phyloP scores from a whole-genome alignment of 2,797 vertebrate genomes.

The Pteronotus mesoamericanus region DNA sequence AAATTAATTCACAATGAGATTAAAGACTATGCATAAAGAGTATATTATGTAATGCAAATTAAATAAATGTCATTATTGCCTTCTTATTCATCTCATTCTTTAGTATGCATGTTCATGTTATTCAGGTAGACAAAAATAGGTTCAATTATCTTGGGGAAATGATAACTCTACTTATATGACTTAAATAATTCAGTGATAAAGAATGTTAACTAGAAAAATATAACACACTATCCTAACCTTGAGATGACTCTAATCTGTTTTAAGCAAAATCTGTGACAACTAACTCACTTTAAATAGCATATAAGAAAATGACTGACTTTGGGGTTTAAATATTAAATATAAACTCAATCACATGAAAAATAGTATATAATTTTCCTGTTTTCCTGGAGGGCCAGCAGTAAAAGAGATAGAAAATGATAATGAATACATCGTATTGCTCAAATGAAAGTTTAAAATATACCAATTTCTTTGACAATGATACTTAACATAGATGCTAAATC shows the following conservation, averaged over 20 bases:
- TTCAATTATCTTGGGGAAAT: background rate
- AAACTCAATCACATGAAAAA: constrained; percentile 16
- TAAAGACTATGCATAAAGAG: background rate
- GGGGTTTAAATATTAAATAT: background rate
- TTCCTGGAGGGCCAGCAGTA: background rate
- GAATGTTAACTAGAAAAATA: background rate
- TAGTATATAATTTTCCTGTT: background rate
- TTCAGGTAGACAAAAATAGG: background rate
- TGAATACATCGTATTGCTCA: background rate
- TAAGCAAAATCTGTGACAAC: background rate
- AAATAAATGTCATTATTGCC: background rate
- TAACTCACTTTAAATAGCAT: background rate
- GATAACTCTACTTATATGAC: background rate
- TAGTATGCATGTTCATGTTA: background rate
- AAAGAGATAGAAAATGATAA: background rate
- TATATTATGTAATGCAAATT: background rate
- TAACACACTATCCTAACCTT: background rate
- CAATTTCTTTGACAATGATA: background rate
- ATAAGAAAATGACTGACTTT: background rate
- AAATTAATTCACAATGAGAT: background rate
- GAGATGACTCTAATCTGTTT: background rate
- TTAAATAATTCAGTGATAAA: background rate
- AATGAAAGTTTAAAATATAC: background rate
- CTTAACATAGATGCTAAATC: background rate
- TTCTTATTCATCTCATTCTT: background rate